A percentile compares a stretch with the other conserved stretches of the same genome.
Evolutionary conservation across 1,140 invertebrate genomes (phyloP).

Genomic region (Tetragonula clypearis): DNA sequence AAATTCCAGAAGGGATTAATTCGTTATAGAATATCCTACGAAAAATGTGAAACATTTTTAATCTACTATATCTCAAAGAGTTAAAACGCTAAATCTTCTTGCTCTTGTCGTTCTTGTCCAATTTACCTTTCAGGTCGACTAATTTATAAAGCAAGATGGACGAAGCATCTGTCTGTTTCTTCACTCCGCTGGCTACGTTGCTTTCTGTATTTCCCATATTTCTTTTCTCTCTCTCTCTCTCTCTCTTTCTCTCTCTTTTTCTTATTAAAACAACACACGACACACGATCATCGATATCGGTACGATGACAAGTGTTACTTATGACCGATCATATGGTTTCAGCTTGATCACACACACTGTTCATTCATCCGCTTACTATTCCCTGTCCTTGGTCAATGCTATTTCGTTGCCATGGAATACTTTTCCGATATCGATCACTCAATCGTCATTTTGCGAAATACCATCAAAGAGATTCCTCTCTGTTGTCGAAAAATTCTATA

Average conservation of each 20-base stretch:
- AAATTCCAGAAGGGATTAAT: too few relatives aligned
- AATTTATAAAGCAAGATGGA: constrained; percentile 92
- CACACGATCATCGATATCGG: background rate
- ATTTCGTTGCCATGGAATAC: constrained; percentile 50
- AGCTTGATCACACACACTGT: background rate
- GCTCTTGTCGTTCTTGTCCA: constrained; percentile 1
- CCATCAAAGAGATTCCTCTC: background rate
- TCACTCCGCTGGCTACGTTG: constrained; percentile 94
- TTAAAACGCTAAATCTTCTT: too few relatives aligned
- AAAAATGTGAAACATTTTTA: too few relatives aligned
- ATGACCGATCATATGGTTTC: background rate
- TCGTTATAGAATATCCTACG: too few relatives aligned
- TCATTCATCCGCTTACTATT: background rate
- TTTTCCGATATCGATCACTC: constrained; percentile 53
- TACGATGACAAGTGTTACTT: too few relatives aligned
- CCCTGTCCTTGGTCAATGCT: background rate
- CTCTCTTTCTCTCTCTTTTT: too few relatives aligned
- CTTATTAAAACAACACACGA: background rate
- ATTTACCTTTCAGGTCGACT: constrained; percentile 91
- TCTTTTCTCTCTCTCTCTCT: background rate
- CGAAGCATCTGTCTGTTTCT: constrained; percentile 93
- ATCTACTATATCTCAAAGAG: too few relatives aligned
- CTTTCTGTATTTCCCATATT: constrained; percentile 96
- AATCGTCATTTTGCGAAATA: background rate
- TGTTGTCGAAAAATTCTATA: background rate